Base-by-base conservation (phyloP, 2,888 invertebrate species). In the Cataglyphis cursor region DNA sequence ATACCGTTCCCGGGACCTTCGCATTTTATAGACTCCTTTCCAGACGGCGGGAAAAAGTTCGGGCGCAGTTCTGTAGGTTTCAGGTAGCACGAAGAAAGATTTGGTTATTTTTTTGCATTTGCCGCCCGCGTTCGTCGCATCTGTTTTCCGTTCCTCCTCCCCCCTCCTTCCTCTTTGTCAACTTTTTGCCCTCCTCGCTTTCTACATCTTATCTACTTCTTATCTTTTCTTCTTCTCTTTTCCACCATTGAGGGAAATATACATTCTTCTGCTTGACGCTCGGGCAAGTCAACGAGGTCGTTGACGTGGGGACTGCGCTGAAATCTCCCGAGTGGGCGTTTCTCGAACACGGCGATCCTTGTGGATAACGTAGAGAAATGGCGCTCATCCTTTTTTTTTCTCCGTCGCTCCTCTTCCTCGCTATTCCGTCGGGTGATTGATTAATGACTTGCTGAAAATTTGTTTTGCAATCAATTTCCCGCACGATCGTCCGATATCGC, bases 291-390 rank as follows among this genome's bases (percentile, higher is more conserved):
- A 72, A 83, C 81, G 89, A 90, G 90, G 90, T 90, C 90, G 88
- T 90, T 89, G 90, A 90, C 88, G 89, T 68, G 84, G 84, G 80
- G 85, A 85, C 83, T 88, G 84, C 82, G 83, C 85, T 90, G 84
- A 85, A 90, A 90, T 86, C 84, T 85, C 66, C 35, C 89, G 86
- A 80, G 88, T 90, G 85, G 87, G 86, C 86, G 89, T 88, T 51
- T 88, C 65, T 65, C 65, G 83, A 64, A 66, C 82, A 84, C 82
- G 70, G 83, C 81, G 68, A 83, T 87, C 88, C 86, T 89, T 86
- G 65, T 80, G 73, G 80, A 85, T 89, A 85, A 87, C 82, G 87
- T 78, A 48, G 82, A 74, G 82, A 83, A 89, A 87, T 80, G 83
- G 83, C 81, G 76, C 73, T 84, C 83, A 83, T 70, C 78, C 83